Base-by-base conservation (phyloP, 2,888 invertebrate species). In the Agrochola macilenta region DNA sequence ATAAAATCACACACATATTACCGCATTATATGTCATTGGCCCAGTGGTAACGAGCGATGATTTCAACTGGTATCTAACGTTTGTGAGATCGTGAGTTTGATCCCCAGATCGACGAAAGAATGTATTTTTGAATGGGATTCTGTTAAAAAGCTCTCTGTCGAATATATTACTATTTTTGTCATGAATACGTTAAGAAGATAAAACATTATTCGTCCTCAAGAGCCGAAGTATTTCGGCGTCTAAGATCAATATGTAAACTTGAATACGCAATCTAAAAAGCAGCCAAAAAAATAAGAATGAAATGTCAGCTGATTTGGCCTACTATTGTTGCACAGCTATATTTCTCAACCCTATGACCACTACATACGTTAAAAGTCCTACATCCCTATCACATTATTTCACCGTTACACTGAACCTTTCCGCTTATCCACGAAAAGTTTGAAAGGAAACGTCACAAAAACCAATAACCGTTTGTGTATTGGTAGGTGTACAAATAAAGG, bases 1-100 rank as follows among this genome's bases (percentile, higher is more conserved):
- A 90, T 90, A 89, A 85, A 89, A 88, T 89, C 88, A 81, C 86
- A 83, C 89, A 88, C 89, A 89, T 86, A 89, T 89, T 89, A 88
- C 84, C 77, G 84, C 87, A 84, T 86, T 87, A 87, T 82, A 89
- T 89, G 84, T 75, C 82, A 85, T 82, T 82, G 83, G 84, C 72
- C 58, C 74, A 86, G 64, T 86, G 52, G 79, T 84, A 86, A 77
- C 74, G 69, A 86, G 80, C 57, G 35, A 68, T 74, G 76, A 66
- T 76, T 83, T 83, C 54, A 76, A 61, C 39, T 58, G 57, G 49
- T 71, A 5, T 46, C 46, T 46, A 35, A 43, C n/a, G 26, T 65
- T 76, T 74, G 58, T 39, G 65, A 63, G 49, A 23, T 26, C 46
- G 70, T 52, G 54, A 76, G 57, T 76, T 81, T 81, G 69, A 82